phyloP scores from a whole-genome alignment of 1,140 invertebrate genomes.

The Drosophila azteca region DNA sequence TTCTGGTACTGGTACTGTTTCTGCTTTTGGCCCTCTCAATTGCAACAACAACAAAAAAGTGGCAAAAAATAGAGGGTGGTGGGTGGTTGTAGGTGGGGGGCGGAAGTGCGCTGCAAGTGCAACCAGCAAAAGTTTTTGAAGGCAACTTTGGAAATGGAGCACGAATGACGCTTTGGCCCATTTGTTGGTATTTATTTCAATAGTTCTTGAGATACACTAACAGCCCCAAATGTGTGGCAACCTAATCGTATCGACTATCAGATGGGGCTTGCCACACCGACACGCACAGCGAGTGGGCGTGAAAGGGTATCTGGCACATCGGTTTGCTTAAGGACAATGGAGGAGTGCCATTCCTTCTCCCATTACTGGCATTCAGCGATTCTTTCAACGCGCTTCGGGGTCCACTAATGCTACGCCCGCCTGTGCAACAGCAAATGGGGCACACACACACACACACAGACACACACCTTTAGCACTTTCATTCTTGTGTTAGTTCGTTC shows the following conservation, averaged over 20 bases:
- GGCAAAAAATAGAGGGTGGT: slow-evolving; percentile 14
- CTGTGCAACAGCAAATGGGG: slow-evolving; percentile 25
- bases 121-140: slow-evolving; percentile 55
- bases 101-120: slow-evolving; percentile 51
- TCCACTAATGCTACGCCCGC: slow-evolving; percentile 40
- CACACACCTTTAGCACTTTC: slow-evolving; percentile 39
- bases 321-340: slow-evolving; percentile 4
- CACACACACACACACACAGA: background rate
- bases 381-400: slow-evolving; percentile 19
- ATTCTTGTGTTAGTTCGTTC: slow-evolving; percentile 17
- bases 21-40: slow-evolving; percentile 36
- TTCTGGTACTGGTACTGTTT: slow-evolving; percentile 14
- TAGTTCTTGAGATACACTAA: slow-evolving; percentile 56
- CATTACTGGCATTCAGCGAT: slow-evolving; percentile 23
- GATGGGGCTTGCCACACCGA: background rate
- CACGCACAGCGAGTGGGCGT: too few relatives aligned
- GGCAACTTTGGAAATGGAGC: slow-evolving; percentile 68
- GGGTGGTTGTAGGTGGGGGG: background rate
- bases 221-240: background rate
- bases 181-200: slow-evolving; percentile 74
- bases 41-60: slow-evolving; percentile 59
- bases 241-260: background rate
- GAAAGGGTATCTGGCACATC: background rate
- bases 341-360: background rate
- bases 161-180: slow-evolving; percentile 52